Evolutionary conservation across 2,797 vertebrate species (phyloP).

Genomic region (Dromococcyx pavoninus): DNA sequence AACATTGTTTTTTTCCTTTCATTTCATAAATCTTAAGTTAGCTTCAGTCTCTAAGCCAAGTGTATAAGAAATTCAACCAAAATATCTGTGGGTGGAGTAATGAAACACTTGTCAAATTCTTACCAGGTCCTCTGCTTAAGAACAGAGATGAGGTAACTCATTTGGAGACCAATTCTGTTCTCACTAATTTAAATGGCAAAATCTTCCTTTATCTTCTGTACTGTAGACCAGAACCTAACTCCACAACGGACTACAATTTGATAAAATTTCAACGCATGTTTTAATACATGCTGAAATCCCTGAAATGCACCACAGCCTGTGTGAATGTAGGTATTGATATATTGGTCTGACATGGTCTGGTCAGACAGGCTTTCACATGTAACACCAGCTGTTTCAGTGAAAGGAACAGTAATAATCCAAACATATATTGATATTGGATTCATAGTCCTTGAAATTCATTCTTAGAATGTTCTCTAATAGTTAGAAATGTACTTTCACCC

Average conservation of each 20-base stretch:
- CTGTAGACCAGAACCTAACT: not conserved
- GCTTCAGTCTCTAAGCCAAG: not conserved
- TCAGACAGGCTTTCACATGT: not conserved
- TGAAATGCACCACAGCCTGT: not conserved
- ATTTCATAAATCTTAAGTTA: not conserved
- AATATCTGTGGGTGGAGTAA: not conserved
- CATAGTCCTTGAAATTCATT: not conserved
- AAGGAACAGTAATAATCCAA: not conserved
- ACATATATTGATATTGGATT: not conserved
- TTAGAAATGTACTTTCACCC: not conserved
- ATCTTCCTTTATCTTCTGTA: not conserved
- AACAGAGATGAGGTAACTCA: not conserved
- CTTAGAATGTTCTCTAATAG: not conserved
- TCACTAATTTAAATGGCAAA: not conserved
- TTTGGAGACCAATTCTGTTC: not conserved
- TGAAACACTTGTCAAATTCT: conserved; percentile 20
- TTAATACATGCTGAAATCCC: not conserved
- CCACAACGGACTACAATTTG: not conserved
- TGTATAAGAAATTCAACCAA: not conserved
- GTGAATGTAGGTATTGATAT: not conserved
- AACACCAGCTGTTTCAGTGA: not conserved
- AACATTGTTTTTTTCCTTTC: not conserved
- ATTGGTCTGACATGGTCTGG: not conserved
- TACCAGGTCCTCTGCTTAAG: not conserved
- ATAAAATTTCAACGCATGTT: not conserved